Conservation (phyloP, 2,113 vertebrate species). For the Copsychus sechellarum region DNA sequence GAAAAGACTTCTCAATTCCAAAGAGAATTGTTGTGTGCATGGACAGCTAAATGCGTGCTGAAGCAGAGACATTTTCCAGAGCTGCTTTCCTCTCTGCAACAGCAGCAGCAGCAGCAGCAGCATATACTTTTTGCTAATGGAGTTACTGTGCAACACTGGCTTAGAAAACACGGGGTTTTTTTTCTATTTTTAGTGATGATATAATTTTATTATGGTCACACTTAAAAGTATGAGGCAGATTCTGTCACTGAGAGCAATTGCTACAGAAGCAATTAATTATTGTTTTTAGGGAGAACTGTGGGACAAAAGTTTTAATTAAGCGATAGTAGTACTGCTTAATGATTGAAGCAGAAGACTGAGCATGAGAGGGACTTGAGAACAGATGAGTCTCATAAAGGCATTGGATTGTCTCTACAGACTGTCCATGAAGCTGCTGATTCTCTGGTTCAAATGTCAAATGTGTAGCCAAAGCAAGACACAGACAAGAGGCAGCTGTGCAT, state of each 20-base stretch:
- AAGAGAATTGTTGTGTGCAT: not conserved
- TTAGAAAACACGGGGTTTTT: not conserved
- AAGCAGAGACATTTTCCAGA: not conserved
- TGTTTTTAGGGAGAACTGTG: not conserved
- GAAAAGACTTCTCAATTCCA: not conserved
- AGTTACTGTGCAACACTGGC: not conserved
- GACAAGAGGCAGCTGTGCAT: not conserved
- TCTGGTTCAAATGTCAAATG: not conserved
- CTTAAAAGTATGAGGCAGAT: not conserved
- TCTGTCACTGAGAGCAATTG: not conserved
- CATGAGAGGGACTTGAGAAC: not conserved
- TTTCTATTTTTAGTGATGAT: not conserved
- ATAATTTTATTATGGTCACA: not conserved
- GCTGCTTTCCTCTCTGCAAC: not conserved
- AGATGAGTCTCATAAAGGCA: not conserved
- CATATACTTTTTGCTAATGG: not conserved
- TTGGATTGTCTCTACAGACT: not conserved
- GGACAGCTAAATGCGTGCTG: not conserved
- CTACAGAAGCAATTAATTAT: not conserved
- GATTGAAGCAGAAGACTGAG: not conserved
- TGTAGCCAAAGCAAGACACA: not conserved
- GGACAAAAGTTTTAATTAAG: not conserved
- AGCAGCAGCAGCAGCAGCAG: not conserved
- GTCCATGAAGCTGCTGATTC: not conserved
- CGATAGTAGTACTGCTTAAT: not conserved